Conservation (phyloP, 2,113 vertebrate species). For the Indicator maculatus region DNA sequence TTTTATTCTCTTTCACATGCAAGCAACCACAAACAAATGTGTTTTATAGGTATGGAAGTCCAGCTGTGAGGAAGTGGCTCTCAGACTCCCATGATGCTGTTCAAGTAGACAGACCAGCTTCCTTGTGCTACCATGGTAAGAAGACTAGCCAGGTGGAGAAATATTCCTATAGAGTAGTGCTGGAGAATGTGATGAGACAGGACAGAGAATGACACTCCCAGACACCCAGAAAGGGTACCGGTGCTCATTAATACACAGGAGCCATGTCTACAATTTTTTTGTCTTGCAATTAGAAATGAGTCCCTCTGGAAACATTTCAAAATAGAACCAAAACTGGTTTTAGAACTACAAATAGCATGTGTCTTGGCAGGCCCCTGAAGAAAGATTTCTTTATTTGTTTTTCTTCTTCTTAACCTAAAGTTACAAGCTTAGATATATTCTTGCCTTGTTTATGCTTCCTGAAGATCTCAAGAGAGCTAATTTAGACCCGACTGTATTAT, state of each 20-base stretch:
- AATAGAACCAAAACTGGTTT: slow-evolving; percentile 27
- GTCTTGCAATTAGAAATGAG: slow-evolving; percentile 3
- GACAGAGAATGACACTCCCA: neutral
- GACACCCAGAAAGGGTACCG: neutral
- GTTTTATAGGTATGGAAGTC: neutral
- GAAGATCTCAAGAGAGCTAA: slow-evolving; percentile 15
- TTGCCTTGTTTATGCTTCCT: neutral
- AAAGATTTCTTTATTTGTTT: slow-evolving; percentile 46
- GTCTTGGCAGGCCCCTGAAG: neutral
- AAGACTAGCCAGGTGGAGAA: neutral
- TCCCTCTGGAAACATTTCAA: slow-evolving; percentile 30
- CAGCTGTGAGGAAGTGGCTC: neutral
- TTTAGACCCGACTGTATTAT: neutral
- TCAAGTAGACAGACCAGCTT: neutral
- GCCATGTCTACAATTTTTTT: neutral
- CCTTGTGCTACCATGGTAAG: neutral
- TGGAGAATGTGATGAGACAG: slow-evolving; percentile 9
- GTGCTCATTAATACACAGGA: slow-evolving; percentile 34
- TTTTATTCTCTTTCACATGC: slow-evolving; percentile 5
- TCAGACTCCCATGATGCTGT: neutral
- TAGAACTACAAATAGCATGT: slow-evolving; percentile 15
- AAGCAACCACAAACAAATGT: neutral
- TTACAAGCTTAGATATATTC: neutral
- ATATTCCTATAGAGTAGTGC: neutral
- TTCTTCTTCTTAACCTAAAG: slow-evolving; percentile 21